Evolutionary conservation across 2,113 vertebrate species (phyloP), one percentile per base, ranked within the genome.

Genomic region (Equus quagga): DNA sequence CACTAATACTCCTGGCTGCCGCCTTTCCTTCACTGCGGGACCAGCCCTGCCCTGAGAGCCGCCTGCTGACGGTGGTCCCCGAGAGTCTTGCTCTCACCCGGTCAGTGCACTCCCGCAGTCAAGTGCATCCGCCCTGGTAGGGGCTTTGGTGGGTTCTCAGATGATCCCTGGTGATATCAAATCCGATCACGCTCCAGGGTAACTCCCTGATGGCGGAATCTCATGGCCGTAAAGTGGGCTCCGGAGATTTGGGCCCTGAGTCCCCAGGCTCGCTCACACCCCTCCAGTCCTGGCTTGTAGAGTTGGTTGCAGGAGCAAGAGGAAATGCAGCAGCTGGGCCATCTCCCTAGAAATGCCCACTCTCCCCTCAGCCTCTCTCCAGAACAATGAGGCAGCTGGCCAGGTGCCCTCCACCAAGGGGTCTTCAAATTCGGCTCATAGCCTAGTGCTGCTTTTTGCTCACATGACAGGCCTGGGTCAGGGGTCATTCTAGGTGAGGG

Each of bases 131-230:
- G 21, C 15, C n/a, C 15, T 65, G 17, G 0, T 10, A 21, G 26
- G 7, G 6, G 10, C 1, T 54, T 62, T 23, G 19, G 6, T 1
- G 0, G 24, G 8, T 31, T 1, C 12, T 6, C 58, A 21, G 24
- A 8, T 6, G 24, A 44, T 15, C 6, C 58, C 13, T 12, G 4
- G n/a, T 28, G 70, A 60, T 33, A 23, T 15, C 24, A 23, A 58
- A 70, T 8, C 24, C 14, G 3, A 2, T 5, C 5, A 1, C 58
- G 67, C n/a, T 83, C 7, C 67, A 41, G 17, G 21, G 24, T 21
- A 2, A 28, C 44, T 64, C 41, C n/a, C 33, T 15, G 44, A 5
- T 17, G 23, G 56, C 44, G 14, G n/a, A 23, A 8, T 5, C 41
- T 24, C 11, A 26, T 0, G 3, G 8, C 44, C 1, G 31, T 11